Evolutionary conservation across 1,140 invertebrate species (phyloP), one percentile per base, ranked within the genome.

Genomic region (Danaus melanippus): DNA sequence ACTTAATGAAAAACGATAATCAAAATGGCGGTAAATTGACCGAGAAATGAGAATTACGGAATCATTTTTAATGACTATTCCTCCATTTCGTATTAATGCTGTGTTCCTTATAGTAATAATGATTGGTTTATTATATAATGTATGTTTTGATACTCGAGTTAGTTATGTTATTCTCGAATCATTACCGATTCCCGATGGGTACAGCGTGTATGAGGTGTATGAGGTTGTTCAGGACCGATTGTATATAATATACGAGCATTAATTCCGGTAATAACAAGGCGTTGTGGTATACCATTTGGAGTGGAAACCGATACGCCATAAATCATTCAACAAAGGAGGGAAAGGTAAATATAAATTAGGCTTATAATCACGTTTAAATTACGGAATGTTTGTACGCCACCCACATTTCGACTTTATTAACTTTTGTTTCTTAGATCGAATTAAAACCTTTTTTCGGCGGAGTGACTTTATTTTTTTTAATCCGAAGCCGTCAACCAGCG

Each of bases 1-100:
- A 79, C 65, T 74, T 80, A 84, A 84, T 84, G 79, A 84, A 76
- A 71, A 79, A 67, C 71, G 65, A 74, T 81, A 84, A 84, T 84
- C 75, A 79, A 74, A 74, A 76, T 71, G 67, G 69, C 60, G 70
- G 66, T 76, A 74, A 84, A 84, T 84, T 80, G 77, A 79, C 69
- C 77, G 76, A 77, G 76, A 84, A 84, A 84, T 84, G 69, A 32
- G 75, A 76, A 72, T 78, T 76, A 12, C 43, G 41, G 40, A 48
- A 32, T 44, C 52, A 42, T 47, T 47, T 47, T 21, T 47, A 49
- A 49, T 49, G 21, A 49, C 47, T 12, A 49, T 10, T 1, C 17
- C 40, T 17, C 9, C 0, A 10, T 0, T 39, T 49, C 43, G 9
- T 44, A 12, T 44, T 12, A 44, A n/a, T 44, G 9, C 12, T 44